Evolutionary conservation across 2,113 vertebrate species (phyloP), one percentile per base, ranked within the genome.

Genomic region (Scopus umbretta): DNA sequence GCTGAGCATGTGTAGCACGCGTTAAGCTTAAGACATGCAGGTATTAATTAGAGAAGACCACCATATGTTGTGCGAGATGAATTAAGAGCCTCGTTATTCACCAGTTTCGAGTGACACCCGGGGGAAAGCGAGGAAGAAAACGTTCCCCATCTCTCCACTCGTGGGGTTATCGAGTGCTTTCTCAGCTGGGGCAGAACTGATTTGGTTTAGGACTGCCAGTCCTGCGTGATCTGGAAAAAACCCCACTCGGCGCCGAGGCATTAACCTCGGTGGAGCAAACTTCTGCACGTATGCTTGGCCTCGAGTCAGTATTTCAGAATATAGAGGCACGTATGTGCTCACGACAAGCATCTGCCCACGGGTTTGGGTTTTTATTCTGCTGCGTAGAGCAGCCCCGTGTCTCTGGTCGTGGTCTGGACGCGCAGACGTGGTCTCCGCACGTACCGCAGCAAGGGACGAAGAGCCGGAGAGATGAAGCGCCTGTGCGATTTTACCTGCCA

Each of bases 221-320:
- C n/a, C 49, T 16, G 56, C 8, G 16, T 7, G 20, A 63, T 25
- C 29, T 25, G 29, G 52, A 29, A 65, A 36, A 30, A 58, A 34
- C 2, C 40, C 76, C 40, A 29, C 34, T 18, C 20, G 12, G 14
- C 5, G 6, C 34, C 1, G 15, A 67, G 78, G 78, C 10, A 6
- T 25, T 32, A 53, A 21, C 9, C 50, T 36, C 5, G 2, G 42
- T 17, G 1, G 36, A 65, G 30, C 21, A 36, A 47, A 58, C 34
- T 9, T 17, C 19, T 2, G 34, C 12, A 25, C 8, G 2, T 34
- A 7, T 3, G 6, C 17, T n/a, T 2, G 11, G 50, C 16, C 42
- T 22, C 5, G 52, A 68, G 43, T 5, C 15, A 7, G n/a, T 15
- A 7, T 5, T 0, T 17, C 18, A 19, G 21, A 8, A 14, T 2